Conservation (phyloP, 2,113 vertebrate species). For the Labeo catla region DNA sequence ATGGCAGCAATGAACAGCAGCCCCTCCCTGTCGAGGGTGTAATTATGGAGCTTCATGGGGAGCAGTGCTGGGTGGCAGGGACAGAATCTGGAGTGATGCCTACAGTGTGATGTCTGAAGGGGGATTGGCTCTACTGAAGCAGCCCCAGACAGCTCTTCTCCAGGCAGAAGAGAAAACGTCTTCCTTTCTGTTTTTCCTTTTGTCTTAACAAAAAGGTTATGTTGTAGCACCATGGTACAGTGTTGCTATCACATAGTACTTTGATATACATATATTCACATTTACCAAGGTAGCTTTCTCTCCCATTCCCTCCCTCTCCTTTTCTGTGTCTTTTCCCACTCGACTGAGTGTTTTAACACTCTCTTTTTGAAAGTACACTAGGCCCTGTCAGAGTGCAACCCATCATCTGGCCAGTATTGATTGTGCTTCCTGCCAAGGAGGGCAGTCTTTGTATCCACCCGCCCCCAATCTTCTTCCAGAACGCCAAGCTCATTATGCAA, state of each 20-base stretch:
- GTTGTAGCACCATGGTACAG: neutral
- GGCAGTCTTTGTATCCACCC: slow-evolving; percentile 60
- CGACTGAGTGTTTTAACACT: neutral
- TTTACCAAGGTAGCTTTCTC: neutral
- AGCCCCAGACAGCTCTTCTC: slow-evolving; percentile 26
- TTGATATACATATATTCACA: neutral
- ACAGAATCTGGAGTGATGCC: slow-evolving; percentile 55
- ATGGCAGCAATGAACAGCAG: slow-evolving; percentile 41
- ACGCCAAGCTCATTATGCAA: slow-evolving; percentile 75
- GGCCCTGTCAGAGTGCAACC: slow-evolving; percentile 56
- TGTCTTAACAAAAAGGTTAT: neutral
- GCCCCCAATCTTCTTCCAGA: slow-evolving; percentile 63
- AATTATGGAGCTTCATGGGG: slow-evolving; percentile 65
- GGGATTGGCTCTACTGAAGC: neutral
- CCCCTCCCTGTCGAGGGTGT: slow-evolving; percentile 54
- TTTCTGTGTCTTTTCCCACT: slow-evolving; percentile 15
- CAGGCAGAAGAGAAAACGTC: neutral
- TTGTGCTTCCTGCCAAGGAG: slow-evolving; percentile 68
- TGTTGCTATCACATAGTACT: neutral
- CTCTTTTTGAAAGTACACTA: slow-evolving; percentile 46
- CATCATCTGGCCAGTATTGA: slow-evolving; percentile 63
- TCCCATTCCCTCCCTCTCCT: neutral
- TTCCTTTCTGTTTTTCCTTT: neutral
- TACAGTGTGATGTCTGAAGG: slow-evolving; percentile 23
- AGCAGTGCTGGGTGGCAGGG: slow-evolving; percentile 44